Percentiles rank a stretch among this genome's conserved stretches.
Evolutionary conservation across 53 echinoderm and acorn worm genomes (phyloP).

Genomic region (Patiria pectinifera): DNA sequence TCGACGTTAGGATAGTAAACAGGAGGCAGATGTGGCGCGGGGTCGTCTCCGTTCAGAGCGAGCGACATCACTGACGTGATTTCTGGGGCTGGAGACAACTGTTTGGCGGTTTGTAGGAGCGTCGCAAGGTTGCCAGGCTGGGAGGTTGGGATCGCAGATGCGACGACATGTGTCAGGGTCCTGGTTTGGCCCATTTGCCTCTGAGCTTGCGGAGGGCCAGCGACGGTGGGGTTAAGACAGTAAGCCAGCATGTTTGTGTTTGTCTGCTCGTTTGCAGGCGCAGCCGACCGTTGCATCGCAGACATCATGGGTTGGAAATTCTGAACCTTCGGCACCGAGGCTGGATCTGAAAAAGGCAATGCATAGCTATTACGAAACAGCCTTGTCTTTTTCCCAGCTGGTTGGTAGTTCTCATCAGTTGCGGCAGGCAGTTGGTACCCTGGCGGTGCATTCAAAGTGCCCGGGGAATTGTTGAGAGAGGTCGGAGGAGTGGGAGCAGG

Average conservation of each 20-base stretch:
- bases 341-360: neutral
- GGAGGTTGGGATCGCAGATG: neutral
- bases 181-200: neutral
- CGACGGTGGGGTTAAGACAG: neutral
- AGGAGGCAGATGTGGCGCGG: neutral
- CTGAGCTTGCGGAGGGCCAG: neutral
- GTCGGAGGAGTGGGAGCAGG: neutral
- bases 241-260: neutral
- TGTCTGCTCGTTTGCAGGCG: neutral
- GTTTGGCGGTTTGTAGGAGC: neutral
- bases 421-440: neutral
- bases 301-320: neutral
- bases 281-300: neutral
- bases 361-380: neutral
- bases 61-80: slow-evolving; percentile 32
- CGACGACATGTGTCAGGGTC: neutral
- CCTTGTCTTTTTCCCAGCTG: neutral
- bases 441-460: neutral
- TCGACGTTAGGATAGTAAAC: neutral
- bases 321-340: neutral
- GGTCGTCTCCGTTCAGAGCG: neutral
- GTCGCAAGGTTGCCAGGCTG: neutral
- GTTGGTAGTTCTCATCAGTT: neutral
- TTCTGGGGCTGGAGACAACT: neutral
- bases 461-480: neutral